Evolutionary conservation across 2,888 invertebrate genomes (phyloP), one percentile per base, ranked within the genome.

Genomic region (Alcis repandata): DNA sequence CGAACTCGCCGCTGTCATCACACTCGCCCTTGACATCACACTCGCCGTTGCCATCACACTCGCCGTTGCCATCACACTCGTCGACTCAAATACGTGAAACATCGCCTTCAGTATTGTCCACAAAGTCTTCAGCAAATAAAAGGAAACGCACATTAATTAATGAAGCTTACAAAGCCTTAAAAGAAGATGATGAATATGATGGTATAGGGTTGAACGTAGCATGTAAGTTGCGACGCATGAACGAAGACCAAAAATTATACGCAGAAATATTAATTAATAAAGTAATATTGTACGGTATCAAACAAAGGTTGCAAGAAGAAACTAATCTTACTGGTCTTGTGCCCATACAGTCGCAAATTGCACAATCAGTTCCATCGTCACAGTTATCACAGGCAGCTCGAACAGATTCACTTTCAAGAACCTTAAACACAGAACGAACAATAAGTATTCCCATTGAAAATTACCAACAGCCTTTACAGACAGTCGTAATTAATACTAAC

Each of bases 221-320:
- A 11, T 62, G 66, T 54, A 67, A 62, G 51, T 54, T 67, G 59
- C 58, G 66, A 48, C 62, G 62, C 40, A 67, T 67, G 62, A 36
- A 62, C 45, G 58, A 59, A 27, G 58, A 67, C 38, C 62, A 67
- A 54, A 61, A 27, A 33, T 53, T 67, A 43, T 59, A 54, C 36
- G 66, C 66, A 48, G 66, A 67, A 62, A 41, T 54, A 49, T 59
- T 67, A 41, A 67, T 67, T 48, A 62, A 67, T 58, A 53, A 67
- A 61, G 52, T 60, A 58, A 22, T 66, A 52, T 48, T 61, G 20
- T 61, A 61, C 48, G 60, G 60, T 36, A 53, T 61, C 11, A 62
- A 41, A 56, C 51, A 62, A 32, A 56, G 32, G n/a, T 59, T 60
- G 41, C 60, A 70, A 58, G 60, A 70, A 68, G 51, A 65, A 8